Percentiles rank a stretch among this genome's conserved stretches.
These are phyloP conservation scores for Rutpela maculata DNA, from an alignment of 2,888 invertebrate genomes.

Conservation along the genomic window DNA sequence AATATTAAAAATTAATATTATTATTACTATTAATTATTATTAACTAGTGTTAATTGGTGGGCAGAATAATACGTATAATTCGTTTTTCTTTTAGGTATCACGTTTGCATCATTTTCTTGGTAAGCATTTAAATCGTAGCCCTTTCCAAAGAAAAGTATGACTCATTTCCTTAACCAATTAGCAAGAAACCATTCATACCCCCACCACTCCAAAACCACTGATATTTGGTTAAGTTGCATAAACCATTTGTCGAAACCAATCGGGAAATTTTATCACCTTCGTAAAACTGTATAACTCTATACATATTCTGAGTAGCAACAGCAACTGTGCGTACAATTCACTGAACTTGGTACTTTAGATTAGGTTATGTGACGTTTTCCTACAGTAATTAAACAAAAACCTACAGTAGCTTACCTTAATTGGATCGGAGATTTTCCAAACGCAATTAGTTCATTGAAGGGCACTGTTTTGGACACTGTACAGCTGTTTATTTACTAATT, in stretches of 20 bases:
- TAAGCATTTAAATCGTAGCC: too few species aligned
- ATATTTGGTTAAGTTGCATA: conserved; percentile 9
- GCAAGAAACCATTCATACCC: conserved; percentile 22
- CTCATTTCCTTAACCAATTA: conserved; percentile 16
- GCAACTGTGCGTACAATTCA: background rate
- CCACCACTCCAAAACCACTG: conserved; percentile 20
- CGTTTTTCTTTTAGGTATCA: too few species aligned
- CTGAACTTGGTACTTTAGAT: background rate
- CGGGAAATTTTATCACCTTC: background rate
- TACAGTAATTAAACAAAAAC: background rate
- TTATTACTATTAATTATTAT: background rate
- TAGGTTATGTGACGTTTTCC: conserved; percentile 8
- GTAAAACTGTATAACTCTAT: background rate
- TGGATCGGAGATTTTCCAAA: background rate
- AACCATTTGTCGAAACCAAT: conserved; percentile 4
- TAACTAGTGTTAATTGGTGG: background rate
- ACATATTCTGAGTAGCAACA: background rate
- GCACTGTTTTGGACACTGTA: conserved; percentile 17
- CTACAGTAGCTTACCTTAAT: conserved; percentile 22
- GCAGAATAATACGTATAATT: too few species aligned
- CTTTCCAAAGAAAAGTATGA: background rate
- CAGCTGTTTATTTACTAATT: conserved; percentile 12
- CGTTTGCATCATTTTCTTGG: too few species aligned
- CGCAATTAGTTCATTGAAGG: conserved; percentile 19
- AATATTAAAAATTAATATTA: background rate